Base-by-base conservation (phyloP, 1,140 invertebrate species). In the Brachionus rotundiformis region DNA sequence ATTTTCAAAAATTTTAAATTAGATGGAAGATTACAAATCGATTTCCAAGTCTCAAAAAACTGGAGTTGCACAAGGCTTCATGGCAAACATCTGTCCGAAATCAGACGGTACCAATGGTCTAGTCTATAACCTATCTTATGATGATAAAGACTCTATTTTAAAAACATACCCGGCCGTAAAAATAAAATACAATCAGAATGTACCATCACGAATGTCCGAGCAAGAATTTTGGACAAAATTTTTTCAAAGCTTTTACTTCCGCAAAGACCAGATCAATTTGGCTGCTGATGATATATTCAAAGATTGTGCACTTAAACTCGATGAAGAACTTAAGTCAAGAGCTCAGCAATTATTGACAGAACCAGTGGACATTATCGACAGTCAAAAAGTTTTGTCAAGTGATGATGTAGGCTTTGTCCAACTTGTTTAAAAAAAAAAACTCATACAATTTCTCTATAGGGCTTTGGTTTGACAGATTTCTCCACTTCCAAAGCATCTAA, bases 161-260 rank as follows among this genome's bases (percentile, higher is more conserved):
- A 95, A 95, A 89, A 98, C 97, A 84, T 99, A 99, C 91, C 97
- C 98, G 29, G 95, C 85, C 84, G 97, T 99, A 0, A 94, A 95
- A 86, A 93, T 93, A 89, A 99, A 98, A 90, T 95, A 99, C 89
- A 89, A 92, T 82, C 96, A 99, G 89, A 93, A 95, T 89, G 97
- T 99, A 41, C 98, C 97, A 61, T 91, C 93, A 83, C 94, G 96
- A 90, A 92, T 99, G 91, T 92, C 93, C 0, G 98, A 99, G 88
- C 91, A 93, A 1, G 95, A 98, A 85, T 99, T 99, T 90, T 99
- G 98, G 98, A 96, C 94, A 10, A 94, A 96, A 84, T 99, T 99
- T 89, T 99, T 99, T 89, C 96, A 99, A 86, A 98, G 96, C 19
- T 96, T 99, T 90, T 99, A 99, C 90, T 99, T 98, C 91, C 96